Evolutionary conservation across 2,113 vertebrate genomes (phyloP).

Genomic region (Elephas maximus): DNA sequence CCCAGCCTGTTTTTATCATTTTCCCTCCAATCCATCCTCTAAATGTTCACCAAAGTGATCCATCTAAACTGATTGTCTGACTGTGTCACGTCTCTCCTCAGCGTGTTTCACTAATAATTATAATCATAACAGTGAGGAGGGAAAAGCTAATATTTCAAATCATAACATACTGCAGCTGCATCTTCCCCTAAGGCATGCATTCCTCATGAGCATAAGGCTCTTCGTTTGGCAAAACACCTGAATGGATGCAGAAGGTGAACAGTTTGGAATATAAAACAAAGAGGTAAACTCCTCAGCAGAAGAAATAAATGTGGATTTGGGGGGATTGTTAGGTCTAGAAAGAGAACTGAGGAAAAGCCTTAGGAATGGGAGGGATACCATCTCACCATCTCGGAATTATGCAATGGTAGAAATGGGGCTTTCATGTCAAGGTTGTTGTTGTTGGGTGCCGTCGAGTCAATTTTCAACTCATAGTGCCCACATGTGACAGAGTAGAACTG

Average conservation of each 20-base stretch:
- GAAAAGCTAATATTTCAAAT: constrained; percentile 58
- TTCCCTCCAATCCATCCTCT: neutral
- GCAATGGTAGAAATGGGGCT: neutral
- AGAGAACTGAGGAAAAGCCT: neutral
- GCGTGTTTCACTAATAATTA: constrained; percentile 44
- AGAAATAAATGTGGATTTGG: neutral
- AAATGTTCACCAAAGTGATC: neutral
- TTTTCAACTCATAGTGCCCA: neutral
- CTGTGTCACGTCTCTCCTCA: neutral
- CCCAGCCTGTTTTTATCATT: neutral
- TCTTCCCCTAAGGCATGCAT: constrained; percentile 49
- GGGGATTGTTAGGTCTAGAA: neutral
- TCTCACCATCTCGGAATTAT: neutral
- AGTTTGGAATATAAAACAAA: constrained; percentile 48
- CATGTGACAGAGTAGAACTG: neutral
- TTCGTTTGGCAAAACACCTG: constrained; percentile 70
- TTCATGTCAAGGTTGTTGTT: neutral
- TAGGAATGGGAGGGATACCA: neutral
- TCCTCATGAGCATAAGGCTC: constrained; percentile 49
- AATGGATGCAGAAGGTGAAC: constrained; percentile 34
- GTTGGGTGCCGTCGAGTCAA: neutral
- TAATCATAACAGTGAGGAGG: neutral
- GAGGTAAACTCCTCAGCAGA: neutral
- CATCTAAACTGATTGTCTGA: neutral
- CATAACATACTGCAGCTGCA: constrained; percentile 48